Percentiles rank a stretch among this genome's conserved stretches.
Conservation (phyloP, 1,140 invertebrate genomes). For the Drosophila bifasciata region DNA sequence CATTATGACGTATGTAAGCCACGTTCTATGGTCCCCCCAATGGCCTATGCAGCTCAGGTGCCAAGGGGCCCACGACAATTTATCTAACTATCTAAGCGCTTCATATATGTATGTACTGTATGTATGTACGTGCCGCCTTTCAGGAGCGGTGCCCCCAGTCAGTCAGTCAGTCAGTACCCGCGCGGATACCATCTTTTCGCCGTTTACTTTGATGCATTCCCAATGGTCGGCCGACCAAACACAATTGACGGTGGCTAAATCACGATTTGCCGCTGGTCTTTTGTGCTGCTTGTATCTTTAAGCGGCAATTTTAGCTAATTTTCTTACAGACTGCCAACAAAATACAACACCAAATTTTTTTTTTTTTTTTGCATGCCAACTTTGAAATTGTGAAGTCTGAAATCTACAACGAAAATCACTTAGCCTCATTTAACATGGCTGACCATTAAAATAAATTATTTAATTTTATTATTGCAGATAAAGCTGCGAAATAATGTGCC, state of each 20-base stretch:
- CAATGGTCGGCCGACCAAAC: conserved; percentile 44
- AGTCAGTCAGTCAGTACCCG: conserved; percentile 5
- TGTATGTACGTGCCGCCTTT: conserved; percentile 53
- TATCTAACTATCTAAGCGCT: conserved; percentile 62
- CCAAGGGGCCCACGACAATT: conserved; percentile 41
- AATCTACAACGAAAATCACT: conserved; percentile 77
- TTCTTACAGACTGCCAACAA: conserved; percentile 22
- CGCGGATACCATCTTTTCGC: conserved; percentile 66
- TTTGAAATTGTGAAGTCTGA: conserved; percentile 30
- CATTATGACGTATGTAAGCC: conserved; percentile 72
- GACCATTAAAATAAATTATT: conserved; percentile 79
- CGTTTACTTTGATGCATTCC: conserved; percentile 60
- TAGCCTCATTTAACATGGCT: conserved; percentile 66
- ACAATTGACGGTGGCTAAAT: conserved; percentile 45
- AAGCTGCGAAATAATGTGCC: conserved; percentile 59
- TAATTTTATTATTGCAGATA: conserved; percentile 77
- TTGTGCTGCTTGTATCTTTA: conserved; percentile 34
- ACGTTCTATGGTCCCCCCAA: conserved; percentile 25
- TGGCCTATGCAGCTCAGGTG: conserved; percentile 70
- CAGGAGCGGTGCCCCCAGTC: conserved; percentile 22
- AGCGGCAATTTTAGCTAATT: conserved; percentile 61
- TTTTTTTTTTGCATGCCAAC: conserved; percentile 59
- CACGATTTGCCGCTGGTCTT: conserved; percentile 63
- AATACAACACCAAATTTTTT: conserved; percentile 32
- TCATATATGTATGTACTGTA: conserved; percentile 1